These are phyloP conservation scores for Orchesellides sinensis DNA, from an alignment of 2,888 invertebrate genomes.

Conservation along the genomic window DNA sequence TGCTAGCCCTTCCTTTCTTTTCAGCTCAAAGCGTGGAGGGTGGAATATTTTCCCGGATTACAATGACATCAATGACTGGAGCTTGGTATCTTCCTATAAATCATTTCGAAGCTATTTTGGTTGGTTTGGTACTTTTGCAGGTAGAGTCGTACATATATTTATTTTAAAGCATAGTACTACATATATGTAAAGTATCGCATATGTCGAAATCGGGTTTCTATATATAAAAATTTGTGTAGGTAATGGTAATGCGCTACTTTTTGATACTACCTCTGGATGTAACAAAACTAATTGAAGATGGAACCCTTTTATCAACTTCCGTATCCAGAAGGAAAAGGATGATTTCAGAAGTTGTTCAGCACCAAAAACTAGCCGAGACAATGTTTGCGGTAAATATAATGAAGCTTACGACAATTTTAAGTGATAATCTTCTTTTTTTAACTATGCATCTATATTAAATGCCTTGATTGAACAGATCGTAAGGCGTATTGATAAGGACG, in stretches of 20 bases:
- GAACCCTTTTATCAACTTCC: slow-evolving; percentile 56
- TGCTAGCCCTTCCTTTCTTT: slow-evolving; percentile 17
- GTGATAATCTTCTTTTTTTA: not conserved
- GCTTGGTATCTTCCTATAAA: slow-evolving; percentile 55
- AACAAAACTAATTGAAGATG: slow-evolving; percentile 64
- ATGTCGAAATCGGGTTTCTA: not conserved
- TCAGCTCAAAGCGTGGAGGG: slow-evolving; percentile 24
- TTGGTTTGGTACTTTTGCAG: slow-evolving; percentile 54
- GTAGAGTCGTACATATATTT: slow-evolving; percentile 5
- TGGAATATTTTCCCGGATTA: slow-evolving; percentile 68
- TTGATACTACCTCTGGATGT: slow-evolving; percentile 66
- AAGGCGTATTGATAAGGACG: slow-evolving; percentile 58
- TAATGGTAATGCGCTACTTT: slow-evolving; percentile 64
- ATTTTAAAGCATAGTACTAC: too few relatives aligned
- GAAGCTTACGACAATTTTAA: not conserved
- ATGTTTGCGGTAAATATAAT: slow-evolving; percentile 30
- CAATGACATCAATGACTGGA: slow-evolving; percentile 71
- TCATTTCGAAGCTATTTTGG: slow-evolving; percentile 61
- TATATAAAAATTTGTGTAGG: slow-evolving; percentile 27
- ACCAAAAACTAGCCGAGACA: slow-evolving; percentile 26
- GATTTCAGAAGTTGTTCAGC: not conserved
- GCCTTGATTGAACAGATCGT: slow-evolving; percentile 19
- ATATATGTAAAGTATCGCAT: not conserved
- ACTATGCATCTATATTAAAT: not conserved
- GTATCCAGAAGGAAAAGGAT: slow-evolving; percentile 43